phyloP scores from a whole-genome alignment of 2,113 vertebrate species.

The Gobio gobio region DNA sequence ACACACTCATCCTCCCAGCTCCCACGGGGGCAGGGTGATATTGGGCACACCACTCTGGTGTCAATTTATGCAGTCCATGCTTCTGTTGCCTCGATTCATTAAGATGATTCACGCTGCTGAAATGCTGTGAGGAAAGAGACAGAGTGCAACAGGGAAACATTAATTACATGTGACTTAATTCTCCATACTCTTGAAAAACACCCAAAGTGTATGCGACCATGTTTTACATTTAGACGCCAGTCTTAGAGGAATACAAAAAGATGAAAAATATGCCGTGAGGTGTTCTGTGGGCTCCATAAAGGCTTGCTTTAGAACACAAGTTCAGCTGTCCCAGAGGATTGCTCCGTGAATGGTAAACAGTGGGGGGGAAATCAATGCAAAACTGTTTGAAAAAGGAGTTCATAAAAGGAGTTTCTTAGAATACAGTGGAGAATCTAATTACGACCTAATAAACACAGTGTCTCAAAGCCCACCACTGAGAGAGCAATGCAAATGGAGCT shows the following conservation, averaged over 20 bases:
- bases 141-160: slow-evolving; percentile 53
- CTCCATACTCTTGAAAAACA: slow-evolving; percentile 12
- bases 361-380: slow-evolving; percentile 37
- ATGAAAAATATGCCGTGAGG: slow-evolving; percentile 16
- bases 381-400: slow-evolving; percentile 28
- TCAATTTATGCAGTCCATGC: slow-evolving; percentile 76
- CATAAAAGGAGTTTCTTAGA: slow-evolving; percentile 40
- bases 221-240: slow-evolving; percentile 25
- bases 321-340: slow-evolving; percentile 1
- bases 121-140: slow-evolving; percentile 55
- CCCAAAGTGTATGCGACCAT: slow-evolving; percentile 8
- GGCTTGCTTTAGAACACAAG: not conserved
- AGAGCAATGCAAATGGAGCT: slow-evolving; percentile 26
- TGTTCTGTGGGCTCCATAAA: slow-evolving; percentile 10
- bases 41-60: slow-evolving; percentile 77
- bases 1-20: slow-evolving; percentile 79
- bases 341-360: not conserved
- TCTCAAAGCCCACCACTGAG: slow-evolving; percentile 22
- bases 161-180: slow-evolving; percentile 56
- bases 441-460: slow-evolving; percentile 33
- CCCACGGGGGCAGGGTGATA: slow-evolving; percentile 78
- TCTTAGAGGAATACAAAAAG: slow-evolving; percentile 10
- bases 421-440: slow-evolving; percentile 39
- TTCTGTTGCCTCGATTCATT: slow-evolving; percentile 79
- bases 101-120: slow-evolving; percentile 59